These are phyloP conservation scores for Planococcus citri DNA, from an alignment of 1,140 invertebrate genomes.

Conservation along the genomic window DNA sequence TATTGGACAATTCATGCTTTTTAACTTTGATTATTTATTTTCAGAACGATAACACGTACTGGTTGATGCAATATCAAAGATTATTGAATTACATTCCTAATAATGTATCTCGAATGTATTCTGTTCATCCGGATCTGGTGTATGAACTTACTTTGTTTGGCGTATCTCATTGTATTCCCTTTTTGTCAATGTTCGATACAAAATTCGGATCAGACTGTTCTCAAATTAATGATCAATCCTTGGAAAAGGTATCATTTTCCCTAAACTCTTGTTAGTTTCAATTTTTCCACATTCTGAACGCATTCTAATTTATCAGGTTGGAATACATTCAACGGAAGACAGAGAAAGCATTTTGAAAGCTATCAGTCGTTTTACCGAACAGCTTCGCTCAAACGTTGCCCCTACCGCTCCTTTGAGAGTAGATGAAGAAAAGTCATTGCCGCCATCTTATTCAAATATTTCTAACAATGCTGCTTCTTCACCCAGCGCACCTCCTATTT, in stretches of 20 bases:
- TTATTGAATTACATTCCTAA: not conserved
- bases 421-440: not conserved
- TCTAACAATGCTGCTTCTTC: not conserved
- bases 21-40: not conserved
- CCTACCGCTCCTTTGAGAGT: not conserved
- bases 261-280: not conserved
- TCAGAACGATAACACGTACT: not conserved
- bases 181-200: not conserved
- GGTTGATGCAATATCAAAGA: conserved; percentile 14
- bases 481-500: not conserved
- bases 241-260: not conserved
- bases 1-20: no score
- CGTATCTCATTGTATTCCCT: not conserved
- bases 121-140: not conserved
- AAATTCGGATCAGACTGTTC: not conserved
- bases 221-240: not conserved
- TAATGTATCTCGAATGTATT: not conserved
- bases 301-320: not conserved
- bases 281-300: not conserved
- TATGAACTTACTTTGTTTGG: conserved; percentile 10
- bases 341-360: not conserved
- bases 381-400: not conserved
- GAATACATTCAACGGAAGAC: not conserved
- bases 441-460: not conserved
- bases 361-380: not conserved